Percentiles rank a stretch among this genome's conserved stretches.
Evolutionary conservation across 23 tunicate genomes (phyloP).

Genomic region (Oikopleura vanhoeffeni): DNA sequence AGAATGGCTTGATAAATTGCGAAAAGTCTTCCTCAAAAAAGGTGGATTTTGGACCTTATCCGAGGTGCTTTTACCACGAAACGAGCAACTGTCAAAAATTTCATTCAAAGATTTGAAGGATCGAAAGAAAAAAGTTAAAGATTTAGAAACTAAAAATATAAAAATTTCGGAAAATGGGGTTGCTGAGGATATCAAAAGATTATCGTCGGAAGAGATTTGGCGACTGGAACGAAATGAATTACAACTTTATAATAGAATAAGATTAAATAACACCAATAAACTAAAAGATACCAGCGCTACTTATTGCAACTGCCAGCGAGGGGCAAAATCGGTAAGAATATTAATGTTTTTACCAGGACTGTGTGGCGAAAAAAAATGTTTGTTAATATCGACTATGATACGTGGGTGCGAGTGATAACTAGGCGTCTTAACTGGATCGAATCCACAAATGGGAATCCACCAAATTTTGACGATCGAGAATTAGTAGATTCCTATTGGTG

Average conservation of each 20-base stretch:
- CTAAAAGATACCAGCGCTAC: neutral
- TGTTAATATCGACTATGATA: no score
- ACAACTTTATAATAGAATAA: neutral
- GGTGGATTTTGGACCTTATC: neutral
- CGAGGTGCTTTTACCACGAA: neutral
- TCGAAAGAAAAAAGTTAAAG: neutral
- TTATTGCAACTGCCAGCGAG: neutral
- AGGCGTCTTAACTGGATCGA: no score
- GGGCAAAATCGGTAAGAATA: neutral
- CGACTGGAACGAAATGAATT: neutral
- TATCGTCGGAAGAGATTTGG: neutral
- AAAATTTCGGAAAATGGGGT: neutral
- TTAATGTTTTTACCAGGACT: no score
- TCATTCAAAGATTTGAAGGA: neutral
- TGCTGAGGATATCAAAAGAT: neutral
- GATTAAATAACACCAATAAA: neutral
- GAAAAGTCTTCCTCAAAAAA: neutral
- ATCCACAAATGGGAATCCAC: no score
- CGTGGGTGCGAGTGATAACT: no score
- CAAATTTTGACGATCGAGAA: no score
- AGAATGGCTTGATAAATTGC: neutral
- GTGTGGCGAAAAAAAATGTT: no score
- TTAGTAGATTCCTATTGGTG: no score
- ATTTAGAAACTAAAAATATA: neutral
- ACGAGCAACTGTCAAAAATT: neutral